Evolutionary conservation across 2,113 vertebrate genomes (phyloP), one percentile per base, ranked within the genome.

Genomic region (Tragelaphus buxtoni): DNA sequence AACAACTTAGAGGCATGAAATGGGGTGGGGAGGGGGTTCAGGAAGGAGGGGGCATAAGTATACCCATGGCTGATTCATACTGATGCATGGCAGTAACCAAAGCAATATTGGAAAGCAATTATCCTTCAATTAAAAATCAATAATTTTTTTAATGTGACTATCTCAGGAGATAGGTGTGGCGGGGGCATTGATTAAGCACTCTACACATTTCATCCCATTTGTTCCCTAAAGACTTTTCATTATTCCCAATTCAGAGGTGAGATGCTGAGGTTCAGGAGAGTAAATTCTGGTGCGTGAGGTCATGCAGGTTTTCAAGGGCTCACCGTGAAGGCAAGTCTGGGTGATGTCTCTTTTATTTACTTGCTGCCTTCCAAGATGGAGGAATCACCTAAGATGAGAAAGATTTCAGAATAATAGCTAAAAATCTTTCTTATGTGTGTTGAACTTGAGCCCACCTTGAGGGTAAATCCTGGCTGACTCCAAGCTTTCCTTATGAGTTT

Each of bases 231-330:
- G 55, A 10, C 4, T 56, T 35, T 5, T 8, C 32, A 2, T 12
- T 13, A 6, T 24, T 28, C 20, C 74, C 56, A 61, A n/a, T 24
- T 49, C 56, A 93, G 87, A 80, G 28, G 11, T 20, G 24, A 65
- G 8, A 58, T 3, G 42, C 28, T 1, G 9, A 55, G 86, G 76
- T 4, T 4, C 20, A 7, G 4, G 0, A 0, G 0, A 72, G 35
- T 10, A 3, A 55, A 26, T 26, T 26, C 20, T 14, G 4, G 5
- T 6, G 9, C 2, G 12, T 2, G 28, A 80, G 60, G 60, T 26
- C 72, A 18, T 2, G 2, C 7, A 3, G 53, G 28, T 20, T 32
- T 65, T 32, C 35, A 35, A 74, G 30, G 17, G 4, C 35, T 45
- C 45, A 30, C 3, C 0, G 9, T 16, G 39, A 28, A 32, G 26